Conservation (phyloP, 1,140 invertebrate species). For the Tenebrio molitor region DNA sequence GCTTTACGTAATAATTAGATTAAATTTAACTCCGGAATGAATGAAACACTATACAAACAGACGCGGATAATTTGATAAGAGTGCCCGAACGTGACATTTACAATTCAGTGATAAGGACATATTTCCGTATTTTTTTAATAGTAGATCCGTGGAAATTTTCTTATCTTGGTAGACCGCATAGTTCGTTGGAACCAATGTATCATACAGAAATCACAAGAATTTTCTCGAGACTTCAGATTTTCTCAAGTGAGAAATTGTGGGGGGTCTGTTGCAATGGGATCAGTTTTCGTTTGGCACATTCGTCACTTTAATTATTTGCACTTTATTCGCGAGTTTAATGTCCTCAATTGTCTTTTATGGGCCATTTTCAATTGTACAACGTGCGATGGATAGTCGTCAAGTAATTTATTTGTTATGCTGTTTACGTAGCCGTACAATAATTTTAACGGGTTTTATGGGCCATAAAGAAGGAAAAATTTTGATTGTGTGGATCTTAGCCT, state of each 20-base stretch:
- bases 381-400: too few species aligned
- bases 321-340: background rate
- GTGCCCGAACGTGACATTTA: background rate
- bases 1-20: slow-evolving; percentile 28
- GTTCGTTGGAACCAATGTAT: background rate
- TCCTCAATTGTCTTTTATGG: slow-evolving; percentile 16
- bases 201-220: background rate
- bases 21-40: slow-evolving; percentile 23
- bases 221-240: too few species aligned
- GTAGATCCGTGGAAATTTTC: background rate
- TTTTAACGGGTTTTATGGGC: too few species aligned
- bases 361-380: background rate
- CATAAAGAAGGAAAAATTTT: too few species aligned
- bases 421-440: too few species aligned
- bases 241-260: background rate
- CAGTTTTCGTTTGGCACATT: background rate
- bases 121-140: background rate
- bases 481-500: too few species aligned
- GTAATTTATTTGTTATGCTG: too few species aligned
- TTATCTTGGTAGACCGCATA: background rate
- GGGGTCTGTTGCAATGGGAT: background rate
- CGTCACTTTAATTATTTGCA: slow-evolving; percentile 4
- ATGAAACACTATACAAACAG: slow-evolving; percentile 10
- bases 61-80: slow-evolving; percentile 5
- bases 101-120: slow-evolving; percentile 2